Evolutionary conservation across 1,140 invertebrate species (phyloP), one percentile per base, ranked within the genome.

Genomic region (Brachionus angularis): DNA sequence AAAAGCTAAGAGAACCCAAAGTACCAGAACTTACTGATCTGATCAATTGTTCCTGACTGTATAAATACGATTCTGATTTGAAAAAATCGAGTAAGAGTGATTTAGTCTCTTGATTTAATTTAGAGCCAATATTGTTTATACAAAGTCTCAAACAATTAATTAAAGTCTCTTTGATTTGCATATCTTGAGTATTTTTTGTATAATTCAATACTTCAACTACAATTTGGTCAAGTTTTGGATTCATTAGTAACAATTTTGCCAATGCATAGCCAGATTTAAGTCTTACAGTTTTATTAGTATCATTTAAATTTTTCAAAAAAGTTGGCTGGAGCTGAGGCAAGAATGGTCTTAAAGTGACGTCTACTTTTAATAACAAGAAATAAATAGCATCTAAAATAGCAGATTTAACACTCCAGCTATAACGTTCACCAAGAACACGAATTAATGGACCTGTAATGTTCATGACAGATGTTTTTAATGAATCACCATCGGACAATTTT

Each of bases 251-350:
- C 1, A 97, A 84, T 79, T 93, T 88, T 70, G 91, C 88, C 1
- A 96, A 82, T 29, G 92, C 93, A 58, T 85, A 84, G 0, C 91
- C 93, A 10, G 93, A 91, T 83, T 91, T 91, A 36, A 96, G 84
- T 72, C 93, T 85, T 0, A 97, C 93, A 74, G 86, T 85, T 72
- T 92, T 83, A 78, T 91, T 90, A 25, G 87, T 86, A 80, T 97
- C 95, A 79, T 89, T 89, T 18, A 96, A 83, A 3, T 93, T 88
- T 84, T 95, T 95, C 12, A 97, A 84, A 81, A 98, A 98, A 3
- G 95, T 97, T 18, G 93, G 96, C 85, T 98, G 94, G 8, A 98
- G 84, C 84, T 98, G 95, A 10, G 96, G 95, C 75, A 98, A 84
- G 82, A 98, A 98, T 78, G 97, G 93, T 82, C 95, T 96, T 78